Conservation (phyloP, 2,888 invertebrate genomes). For the Scaeva pyrastri region DNA sequence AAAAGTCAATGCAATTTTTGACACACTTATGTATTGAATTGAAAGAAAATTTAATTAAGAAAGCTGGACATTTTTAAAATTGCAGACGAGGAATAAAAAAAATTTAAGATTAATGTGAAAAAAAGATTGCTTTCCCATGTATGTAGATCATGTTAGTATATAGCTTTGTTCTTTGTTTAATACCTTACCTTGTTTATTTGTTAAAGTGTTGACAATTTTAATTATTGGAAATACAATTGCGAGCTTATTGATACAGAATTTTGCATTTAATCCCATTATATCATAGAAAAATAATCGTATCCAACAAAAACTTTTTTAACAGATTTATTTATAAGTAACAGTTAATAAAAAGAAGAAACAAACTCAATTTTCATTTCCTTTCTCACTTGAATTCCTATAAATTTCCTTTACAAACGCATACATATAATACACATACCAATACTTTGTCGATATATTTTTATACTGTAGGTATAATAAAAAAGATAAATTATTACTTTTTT, state of each 20-base stretch:
- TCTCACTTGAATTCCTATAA: conserved; percentile 6
- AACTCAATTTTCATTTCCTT: conserved; percentile 3
- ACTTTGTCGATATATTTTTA: conserved; percentile 1
- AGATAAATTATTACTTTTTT: conserved; percentile 7
- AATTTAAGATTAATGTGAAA: too few relatives aligned
- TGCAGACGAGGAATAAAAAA: too few relatives aligned
- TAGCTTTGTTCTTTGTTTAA: too few relatives aligned
- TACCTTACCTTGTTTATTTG: too few relatives aligned
- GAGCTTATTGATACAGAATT: not conserved
- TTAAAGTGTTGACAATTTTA: too few relatives aligned
- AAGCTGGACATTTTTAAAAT: too few relatives aligned
- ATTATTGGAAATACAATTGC: not conserved
- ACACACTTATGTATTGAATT: too few relatives aligned
- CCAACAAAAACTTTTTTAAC: conserved; percentile 35
- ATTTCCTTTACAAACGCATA: conserved; percentile 10
- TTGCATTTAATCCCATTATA: not conserved
- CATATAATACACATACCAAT: conserved; percentile 19
- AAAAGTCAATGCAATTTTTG: too few relatives aligned
- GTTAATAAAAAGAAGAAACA: not conserved
- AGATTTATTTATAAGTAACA: conserved; percentile 43
- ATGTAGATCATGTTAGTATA: too few relatives aligned
- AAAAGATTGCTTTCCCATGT: too few relatives aligned
- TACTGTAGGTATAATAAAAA: conserved; percentile 14
- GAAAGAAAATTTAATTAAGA: too few relatives aligned
- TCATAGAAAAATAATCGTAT: conserved; percentile 50